Evolutionary conservation across 2,797 vertebrate genomes (phyloP).

Genomic region (Carcharodon carcharias): DNA sequence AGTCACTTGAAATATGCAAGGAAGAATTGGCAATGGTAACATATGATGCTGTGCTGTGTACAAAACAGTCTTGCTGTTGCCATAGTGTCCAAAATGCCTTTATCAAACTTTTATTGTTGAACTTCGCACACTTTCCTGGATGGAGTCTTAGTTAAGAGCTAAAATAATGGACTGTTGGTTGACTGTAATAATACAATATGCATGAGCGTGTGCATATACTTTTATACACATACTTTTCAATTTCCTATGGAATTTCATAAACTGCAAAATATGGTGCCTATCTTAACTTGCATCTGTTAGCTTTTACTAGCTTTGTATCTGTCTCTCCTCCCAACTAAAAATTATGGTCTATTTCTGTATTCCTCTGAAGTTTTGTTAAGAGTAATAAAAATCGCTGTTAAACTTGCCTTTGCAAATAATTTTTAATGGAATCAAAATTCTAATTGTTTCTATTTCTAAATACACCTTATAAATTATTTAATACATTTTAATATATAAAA

Average conservation of each 20-base stretch:
- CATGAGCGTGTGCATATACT: not conserved
- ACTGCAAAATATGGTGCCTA: not conserved
- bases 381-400: not conserved
- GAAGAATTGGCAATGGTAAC: not conserved
- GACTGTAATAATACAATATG: not conserved
- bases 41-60: slow-evolving; percentile 15
- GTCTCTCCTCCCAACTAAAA: not conserved
- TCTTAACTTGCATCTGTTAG: not conserved
- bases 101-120: slow-evolving; percentile 16
- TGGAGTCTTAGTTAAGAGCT: not conserved
- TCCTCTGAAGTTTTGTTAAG: not conserved
- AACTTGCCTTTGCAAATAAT: not conserved
- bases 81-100: not conserved
- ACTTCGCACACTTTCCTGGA: not conserved
- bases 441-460: not conserved
- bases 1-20: not conserved
- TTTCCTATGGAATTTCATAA: not conserved
- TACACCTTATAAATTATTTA: not conserved
- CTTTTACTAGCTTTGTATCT: not conserved
- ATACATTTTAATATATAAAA: not conserved
- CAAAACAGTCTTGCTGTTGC: not conserved
- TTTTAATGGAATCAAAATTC: not conserved
- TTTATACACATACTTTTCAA: not conserved
- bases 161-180: not conserved
- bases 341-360: too few relatives aligned